Evolutionary conservation across 2,113 vertebrate species (phyloP).

Genomic region (Numenius arquata): DNA sequence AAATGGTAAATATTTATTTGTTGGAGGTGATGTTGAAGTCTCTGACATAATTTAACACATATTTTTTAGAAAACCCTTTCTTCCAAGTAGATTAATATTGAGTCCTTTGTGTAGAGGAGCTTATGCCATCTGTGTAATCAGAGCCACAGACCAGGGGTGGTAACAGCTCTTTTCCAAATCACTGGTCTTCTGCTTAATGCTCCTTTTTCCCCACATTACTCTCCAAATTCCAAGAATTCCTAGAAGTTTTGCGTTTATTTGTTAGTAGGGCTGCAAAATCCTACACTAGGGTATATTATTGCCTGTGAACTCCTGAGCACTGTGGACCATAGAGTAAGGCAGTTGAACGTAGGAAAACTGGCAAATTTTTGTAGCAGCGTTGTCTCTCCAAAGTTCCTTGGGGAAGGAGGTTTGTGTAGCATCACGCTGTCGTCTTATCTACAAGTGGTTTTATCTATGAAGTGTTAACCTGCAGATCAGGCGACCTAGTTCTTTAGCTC

Average conservation of each 20-base stretch:
- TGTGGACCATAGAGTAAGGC: not conserved
- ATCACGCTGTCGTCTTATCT: not conserved
- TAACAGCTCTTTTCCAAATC: not conserved
- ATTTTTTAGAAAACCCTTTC: not conserved
- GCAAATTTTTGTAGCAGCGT: not conserved
- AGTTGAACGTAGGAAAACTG: no score
- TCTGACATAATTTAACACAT: not conserved
- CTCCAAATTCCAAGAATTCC: not conserved
- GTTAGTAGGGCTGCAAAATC: not conserved
- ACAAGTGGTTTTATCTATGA: not conserved
- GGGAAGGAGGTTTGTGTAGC: not conserved
- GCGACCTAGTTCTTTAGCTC: not conserved
- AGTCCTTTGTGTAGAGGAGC: not conserved
- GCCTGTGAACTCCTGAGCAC: accelerated
- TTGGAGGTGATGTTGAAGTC: not conserved
- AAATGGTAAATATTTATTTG: not conserved
- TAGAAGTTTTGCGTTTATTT: not conserved
- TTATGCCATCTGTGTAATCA: not conserved
- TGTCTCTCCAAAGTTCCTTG: not conserved
- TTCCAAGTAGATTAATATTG: not conserved
- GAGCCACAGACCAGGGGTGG: not conserved
- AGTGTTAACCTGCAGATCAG: not conserved
- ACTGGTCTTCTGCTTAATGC: not conserved
- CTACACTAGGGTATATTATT: not conserved
- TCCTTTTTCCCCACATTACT: not conserved